These are phyloP conservation scores for Nyctibius bracteatus DNA, from an alignment of 2,113 vertebrate genomes.

Conservation along the genomic window DNA sequence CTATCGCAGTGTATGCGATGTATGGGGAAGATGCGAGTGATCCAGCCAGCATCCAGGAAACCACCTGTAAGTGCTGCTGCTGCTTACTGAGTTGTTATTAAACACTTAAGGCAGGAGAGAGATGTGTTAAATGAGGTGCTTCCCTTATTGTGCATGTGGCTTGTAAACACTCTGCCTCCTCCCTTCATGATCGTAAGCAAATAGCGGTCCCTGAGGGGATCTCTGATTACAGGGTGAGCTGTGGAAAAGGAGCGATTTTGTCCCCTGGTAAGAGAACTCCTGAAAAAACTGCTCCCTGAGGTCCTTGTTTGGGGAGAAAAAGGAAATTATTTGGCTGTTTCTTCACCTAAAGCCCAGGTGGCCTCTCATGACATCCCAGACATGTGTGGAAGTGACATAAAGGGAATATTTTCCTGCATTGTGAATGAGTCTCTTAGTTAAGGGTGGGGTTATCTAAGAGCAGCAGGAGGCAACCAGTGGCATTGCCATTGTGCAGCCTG, in stretches of 20 bases:
- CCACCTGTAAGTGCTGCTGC: constrained; percentile 78
- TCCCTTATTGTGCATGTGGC: background rate
- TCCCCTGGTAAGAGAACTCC: background rate
- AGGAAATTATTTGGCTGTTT: background rate
- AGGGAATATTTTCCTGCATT: rapidly evolving
- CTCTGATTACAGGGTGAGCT: background rate
- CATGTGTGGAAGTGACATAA: rapidly evolving
- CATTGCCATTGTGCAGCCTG: background rate
- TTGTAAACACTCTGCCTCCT: background rate
- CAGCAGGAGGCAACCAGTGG: background rate
- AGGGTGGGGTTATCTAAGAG: background rate
- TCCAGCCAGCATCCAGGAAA: constrained; percentile 79
- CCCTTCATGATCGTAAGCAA: background rate
- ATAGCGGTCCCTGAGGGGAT: background rate
- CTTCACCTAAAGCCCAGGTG: background rate
- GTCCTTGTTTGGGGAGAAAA: background rate
- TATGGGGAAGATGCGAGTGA: constrained; percentile 88
- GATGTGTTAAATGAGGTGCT: background rate
- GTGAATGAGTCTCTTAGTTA: background rate
- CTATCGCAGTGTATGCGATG: constrained; percentile 83
- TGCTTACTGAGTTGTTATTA: background rate
- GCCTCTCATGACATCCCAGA: background rate
- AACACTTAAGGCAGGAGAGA: background rate
- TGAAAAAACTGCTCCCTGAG: background rate
- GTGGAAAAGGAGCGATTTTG: background rate